Base-by-base conservation (phyloP, 2,797 vertebrate species). In the Epinephelus awoara region DNA sequence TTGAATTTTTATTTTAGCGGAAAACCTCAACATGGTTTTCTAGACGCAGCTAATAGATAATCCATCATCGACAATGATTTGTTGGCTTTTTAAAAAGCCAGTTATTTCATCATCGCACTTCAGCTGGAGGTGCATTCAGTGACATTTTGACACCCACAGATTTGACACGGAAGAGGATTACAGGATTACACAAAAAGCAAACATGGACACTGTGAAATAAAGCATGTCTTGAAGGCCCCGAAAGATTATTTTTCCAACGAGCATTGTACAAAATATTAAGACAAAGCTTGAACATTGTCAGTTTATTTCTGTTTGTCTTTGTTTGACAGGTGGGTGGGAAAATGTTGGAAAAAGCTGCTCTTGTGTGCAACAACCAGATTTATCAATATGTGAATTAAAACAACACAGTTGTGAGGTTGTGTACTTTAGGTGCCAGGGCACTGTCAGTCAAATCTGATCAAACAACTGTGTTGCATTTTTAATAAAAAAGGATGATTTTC, bases 131-230 rank as follows among this genome's bases (percentile, higher is more conserved):
- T 63, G 21, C 17, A 1, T 49, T 47, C 51, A 50, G 40, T 13
- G 46, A 19, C 55, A 67, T 67, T 40, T 67, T 67, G 46, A 38
- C 40, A 65, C 38, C 61, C 3, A 2, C 10, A 58, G 34, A 66
- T 42, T 50, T 9, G 2, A 52, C 17, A 2, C 46, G 44, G 17
- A 56, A 66, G 23, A 25, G 11, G 25, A 74, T 74, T 64, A 9
- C 47, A 47, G 17, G 17, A 50, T n/a, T n/a, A n/a, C 0, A 23
- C 17, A 14, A 50, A 59, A 44, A 44, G 9, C 44, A 73, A 19
- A 3, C 27, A 40, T 13, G 13, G 71, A 56, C 14, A 19, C 25
- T 27, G 5, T 54, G 27, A 66, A 58, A 23, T 15, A 2, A 23
- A 57, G 15, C 4, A n/a, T 58, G 29, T 34, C 40, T 14, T 49